phyloP scores from a whole-genome alignment of 2,113 vertebrate genomes.

The Indri indri region DNA sequence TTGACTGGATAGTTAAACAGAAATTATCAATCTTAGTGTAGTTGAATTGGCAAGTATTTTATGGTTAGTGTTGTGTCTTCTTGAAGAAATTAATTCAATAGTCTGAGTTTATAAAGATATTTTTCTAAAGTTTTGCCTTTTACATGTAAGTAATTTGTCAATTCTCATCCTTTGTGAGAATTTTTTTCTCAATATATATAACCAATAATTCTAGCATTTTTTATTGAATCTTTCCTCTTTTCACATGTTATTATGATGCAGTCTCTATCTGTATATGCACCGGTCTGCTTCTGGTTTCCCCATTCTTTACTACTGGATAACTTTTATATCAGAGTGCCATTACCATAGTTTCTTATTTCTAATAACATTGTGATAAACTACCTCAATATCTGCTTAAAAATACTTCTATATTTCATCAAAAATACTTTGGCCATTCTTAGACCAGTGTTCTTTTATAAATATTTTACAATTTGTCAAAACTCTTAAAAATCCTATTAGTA shows the following conservation, averaged over 20 bases:
- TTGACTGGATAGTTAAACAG: background rate
- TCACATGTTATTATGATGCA: background rate
- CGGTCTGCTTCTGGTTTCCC: background rate
- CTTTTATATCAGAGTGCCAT: background rate
- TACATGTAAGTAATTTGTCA: background rate
- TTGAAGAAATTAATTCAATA: background rate
- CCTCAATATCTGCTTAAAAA: background rate
- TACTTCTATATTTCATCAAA: background rate
- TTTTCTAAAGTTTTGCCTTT: background rate
- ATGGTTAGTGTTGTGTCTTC: background rate
- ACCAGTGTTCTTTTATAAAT: background rate
- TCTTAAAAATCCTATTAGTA: background rate
- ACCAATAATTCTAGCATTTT: background rate
- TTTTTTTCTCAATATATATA: background rate
- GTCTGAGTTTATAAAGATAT: background rate
- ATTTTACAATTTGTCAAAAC: background rate
- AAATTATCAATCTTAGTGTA: background rate
- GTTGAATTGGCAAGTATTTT: background rate
- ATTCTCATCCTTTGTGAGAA: background rate
- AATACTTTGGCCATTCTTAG: background rate
- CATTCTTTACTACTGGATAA: background rate
- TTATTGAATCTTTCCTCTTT: background rate
- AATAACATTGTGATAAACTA: background rate
- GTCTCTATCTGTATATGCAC: background rate
- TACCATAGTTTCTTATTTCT: background rate